Conservation (phyloP, 2,797 vertebrate species). For the Carapus acus region DNA sequence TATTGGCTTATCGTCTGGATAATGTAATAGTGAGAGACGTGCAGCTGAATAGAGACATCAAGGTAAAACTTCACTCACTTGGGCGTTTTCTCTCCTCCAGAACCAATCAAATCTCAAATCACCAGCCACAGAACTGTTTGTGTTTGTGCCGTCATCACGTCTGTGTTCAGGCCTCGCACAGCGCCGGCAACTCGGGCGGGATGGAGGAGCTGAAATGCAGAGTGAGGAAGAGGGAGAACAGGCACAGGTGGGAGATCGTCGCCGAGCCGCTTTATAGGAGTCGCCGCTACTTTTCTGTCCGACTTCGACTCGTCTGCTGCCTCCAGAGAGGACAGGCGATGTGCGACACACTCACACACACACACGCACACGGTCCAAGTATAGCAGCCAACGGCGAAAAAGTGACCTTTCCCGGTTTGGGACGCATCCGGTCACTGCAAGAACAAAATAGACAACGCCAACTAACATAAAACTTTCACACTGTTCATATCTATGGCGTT, state of each 20-base stretch:
- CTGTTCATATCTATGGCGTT: too few species aligned
- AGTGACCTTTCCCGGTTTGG: constrained; percentile 1
- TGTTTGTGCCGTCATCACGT: neutral
- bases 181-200: constrained; percentile 7
- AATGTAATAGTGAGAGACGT: constrained; percentile 2
- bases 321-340: neutral
- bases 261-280: neutral
- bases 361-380: too few species aligned
- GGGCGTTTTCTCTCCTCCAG: neutral
- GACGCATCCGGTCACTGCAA: too few species aligned
- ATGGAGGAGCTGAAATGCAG: constrained; percentile 68
- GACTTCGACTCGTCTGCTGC: neutral
- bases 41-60: neutral
- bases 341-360: constrained; percentile 2
- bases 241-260: constrained; percentile 61
- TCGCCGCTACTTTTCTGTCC: constrained; percentile 5
- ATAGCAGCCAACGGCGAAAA: too few species aligned
- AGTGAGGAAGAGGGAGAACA: constrained; percentile 57
- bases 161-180: neutral
- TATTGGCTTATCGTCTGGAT: neutral
- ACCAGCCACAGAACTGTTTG: neutral
- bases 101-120: neutral
- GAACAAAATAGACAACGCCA: too few species aligned
- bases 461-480: too few species aligned
- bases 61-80: constrained; percentile 21